Conservation (phyloP, 2,113 vertebrate genomes). For the Bubo scandiacus region DNA sequence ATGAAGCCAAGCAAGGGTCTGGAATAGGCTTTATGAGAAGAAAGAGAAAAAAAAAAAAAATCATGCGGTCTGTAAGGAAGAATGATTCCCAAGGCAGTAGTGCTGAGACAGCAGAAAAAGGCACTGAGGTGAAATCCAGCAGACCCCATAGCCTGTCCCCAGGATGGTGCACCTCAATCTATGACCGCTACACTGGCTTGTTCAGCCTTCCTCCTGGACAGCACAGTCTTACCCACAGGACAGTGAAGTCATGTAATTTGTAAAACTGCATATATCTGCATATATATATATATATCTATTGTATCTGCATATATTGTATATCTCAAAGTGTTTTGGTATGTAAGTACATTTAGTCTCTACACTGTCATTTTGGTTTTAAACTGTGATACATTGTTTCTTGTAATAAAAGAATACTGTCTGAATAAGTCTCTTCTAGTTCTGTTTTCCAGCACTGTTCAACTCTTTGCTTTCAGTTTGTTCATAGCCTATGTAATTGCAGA, state of each 20-base stretch:
- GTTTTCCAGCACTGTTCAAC: background rate
- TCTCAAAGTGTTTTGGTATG: background rate
- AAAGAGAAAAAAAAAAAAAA: background rate
- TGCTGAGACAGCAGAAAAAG: background rate
- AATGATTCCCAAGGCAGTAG: background rate
- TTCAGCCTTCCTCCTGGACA: background rate
- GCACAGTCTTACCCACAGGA: background rate
- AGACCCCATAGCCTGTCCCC: fast-evolving
- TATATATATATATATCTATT: background rate
- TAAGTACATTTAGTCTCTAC: background rate
- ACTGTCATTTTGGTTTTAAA: background rate
- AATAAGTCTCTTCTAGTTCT: background rate
- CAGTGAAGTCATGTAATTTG: background rate
- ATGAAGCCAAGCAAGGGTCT: background rate
- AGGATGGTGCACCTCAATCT: fast-evolving
- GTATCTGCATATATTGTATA: background rate
- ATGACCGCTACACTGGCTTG: fast-evolving
- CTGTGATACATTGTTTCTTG: fast-evolving
- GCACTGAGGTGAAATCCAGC: background rate
- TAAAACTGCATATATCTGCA: background rate
- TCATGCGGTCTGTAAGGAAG: background rate
- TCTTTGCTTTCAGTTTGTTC: background rate
- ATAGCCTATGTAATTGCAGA: background rate
- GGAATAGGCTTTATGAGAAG: background rate
- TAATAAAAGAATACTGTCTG: background rate